Evolutionary conservation across 2,888 invertebrate species (phyloP).

Genomic region (Tachina lurida): DNA sequence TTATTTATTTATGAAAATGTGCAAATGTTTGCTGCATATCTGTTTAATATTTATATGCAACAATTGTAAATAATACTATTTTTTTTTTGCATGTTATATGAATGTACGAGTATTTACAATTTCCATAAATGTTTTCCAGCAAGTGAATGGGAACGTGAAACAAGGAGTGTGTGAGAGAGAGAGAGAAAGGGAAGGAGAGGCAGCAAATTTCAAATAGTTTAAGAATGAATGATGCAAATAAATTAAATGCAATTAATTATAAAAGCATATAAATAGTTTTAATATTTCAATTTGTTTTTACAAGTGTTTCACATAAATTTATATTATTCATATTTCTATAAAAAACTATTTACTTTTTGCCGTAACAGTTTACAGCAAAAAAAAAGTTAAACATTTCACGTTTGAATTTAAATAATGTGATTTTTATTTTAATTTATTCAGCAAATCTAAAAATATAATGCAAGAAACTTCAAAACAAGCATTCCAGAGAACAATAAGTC

Average conservation of each 20-base stretch:
- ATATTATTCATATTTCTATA: not conserved
- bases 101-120: slow-evolving; percentile 5
- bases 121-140: slow-evolving; percentile 10
- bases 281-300: slow-evolving; percentile 23
- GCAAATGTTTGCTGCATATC: not conserved
- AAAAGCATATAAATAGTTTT: slow-evolving; percentile 6
- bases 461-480: too few relatives aligned
- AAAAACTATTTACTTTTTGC: not conserved
- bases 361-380: not conserved
- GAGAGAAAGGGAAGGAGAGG: too few relatives aligned
- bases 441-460: too few relatives aligned
- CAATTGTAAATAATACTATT: not conserved
- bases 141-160: not conserved
- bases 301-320: slow-evolving; percentile 11
- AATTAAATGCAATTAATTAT: slow-evolving; percentile 32
- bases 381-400: not conserved
- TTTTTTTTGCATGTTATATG: not conserved
- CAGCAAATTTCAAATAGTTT: slow-evolving; percentile 17
- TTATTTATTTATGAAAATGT: not conserved
- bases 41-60: slow-evolving; percentile 5
- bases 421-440: too few relatives aligned
- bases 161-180: too few relatives aligned
- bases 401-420: not conserved
- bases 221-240: slow-evolving; percentile 20
- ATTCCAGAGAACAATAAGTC: too few relatives aligned